Base-by-base conservation (phyloP, 2,888 invertebrate species). In the Campopleginae sp. region DNA sequence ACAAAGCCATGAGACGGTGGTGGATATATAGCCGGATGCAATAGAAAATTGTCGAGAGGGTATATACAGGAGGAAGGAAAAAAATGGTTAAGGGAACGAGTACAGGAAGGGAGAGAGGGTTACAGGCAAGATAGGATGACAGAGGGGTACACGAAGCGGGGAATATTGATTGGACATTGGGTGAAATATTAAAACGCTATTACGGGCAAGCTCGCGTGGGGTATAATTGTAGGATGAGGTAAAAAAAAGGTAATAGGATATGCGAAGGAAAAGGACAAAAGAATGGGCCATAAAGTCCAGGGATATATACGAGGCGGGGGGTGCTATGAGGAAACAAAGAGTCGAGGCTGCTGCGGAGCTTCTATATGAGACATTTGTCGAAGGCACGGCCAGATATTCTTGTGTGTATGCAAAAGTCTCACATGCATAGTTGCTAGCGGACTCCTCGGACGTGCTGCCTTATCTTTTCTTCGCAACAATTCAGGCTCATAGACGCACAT, bases 101-200 rank as follows among this genome's bases (percentile, higher is more conserved):
- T 63, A 63, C 74, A 51, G 51, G 58, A 71, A 27, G 76, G 78
- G 82, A 51, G 51, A 63, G 74, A 27, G 76, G 78, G 82, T 38
- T 76, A n/a, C 46, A 46, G 75, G 75, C 23, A n/a, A 31, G 48
- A 44, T 14, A 54, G 38, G 38, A 38, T 23, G 48, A 72, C 51
- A 71, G n/a, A 23, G 31, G 33, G 19, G 71, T 33, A 71, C 54
- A 38, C 54, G 71, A 79, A 82, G 76, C 78, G 90, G 58, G 87
- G 88, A 87, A 89, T 92, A 92, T 92, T 91, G 92, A 92, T 92
- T 92, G 92, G 91, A 91, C 92, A 91, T 91, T 90, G 90, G 88
- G 89, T 92, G 90, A 92, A 92, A 92, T 92, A 92, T 92, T 92
- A 91, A 92, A 92, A 92, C 90, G 92, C 92, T 92, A 92, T 92